Conservation (phyloP, 1,140 invertebrate species). For the Sarcophaga bullata region DNA sequence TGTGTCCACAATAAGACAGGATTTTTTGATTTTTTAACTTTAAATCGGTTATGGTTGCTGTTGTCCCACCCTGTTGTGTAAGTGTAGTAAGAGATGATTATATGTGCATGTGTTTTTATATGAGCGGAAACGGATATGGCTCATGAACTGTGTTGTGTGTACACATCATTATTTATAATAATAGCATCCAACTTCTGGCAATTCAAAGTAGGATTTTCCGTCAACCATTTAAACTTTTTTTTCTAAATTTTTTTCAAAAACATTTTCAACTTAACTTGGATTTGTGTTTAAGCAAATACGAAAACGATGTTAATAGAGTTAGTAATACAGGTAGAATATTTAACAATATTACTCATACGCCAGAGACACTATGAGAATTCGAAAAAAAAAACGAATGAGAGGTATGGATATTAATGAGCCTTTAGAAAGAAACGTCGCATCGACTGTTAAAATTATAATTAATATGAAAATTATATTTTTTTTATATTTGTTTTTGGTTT, state of each 20-base stretch:
- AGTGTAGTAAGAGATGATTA: not conserved
- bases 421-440: too few species aligned
- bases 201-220: not conserved
- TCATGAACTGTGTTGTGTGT: not conserved
- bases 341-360: not conserved
- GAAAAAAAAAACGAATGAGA: too few species aligned
- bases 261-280: too few species aligned
- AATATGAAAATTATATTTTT: too few species aligned
- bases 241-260: not conserved
- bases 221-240: not conserved
- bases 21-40: too few species aligned
- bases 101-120: not conserved
- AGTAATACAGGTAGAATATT: not conserved
- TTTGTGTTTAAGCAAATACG: too few species aligned
- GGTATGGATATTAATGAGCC: too few species aligned
- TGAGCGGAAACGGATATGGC: not conserved
- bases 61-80: too few species aligned
- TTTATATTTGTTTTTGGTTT: too few species aligned
- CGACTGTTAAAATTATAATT: too few species aligned
- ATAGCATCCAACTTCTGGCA: not conserved
- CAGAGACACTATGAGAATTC: not conserved
- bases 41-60: too few species aligned
- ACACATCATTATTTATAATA: constrained; percentile 15
- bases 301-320: not conserved
- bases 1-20: too few species aligned